A percentile compares a stretch with the other conserved stretches of the same genome.
phyloP scores from a whole-genome alignment of 2,888 invertebrate species.

The Chrysina gloriosa region DNA sequence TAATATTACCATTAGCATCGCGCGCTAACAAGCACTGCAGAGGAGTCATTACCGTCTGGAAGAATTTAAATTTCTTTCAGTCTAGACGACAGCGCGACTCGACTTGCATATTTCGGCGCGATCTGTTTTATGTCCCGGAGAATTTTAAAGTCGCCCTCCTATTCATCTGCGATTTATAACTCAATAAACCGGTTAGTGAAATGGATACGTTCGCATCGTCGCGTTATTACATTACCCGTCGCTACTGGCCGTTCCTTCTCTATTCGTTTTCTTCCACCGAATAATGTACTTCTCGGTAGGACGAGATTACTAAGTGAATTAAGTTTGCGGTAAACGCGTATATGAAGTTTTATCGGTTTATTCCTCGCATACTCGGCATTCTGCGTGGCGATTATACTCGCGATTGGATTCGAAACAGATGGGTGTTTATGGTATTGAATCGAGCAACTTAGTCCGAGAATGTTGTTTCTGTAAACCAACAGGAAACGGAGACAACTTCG shows the following conservation, averaged over 20 bases:
- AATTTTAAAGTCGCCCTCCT: conserved; percentile 35
- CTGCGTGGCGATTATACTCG: not conserved
- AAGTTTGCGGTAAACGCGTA: not conserved
- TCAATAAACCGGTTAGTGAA: conserved; percentile 37
- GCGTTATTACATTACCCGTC: conserved; percentile 4
- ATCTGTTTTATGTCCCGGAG: conserved; percentile 41
- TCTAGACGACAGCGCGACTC: conserved; percentile 41
- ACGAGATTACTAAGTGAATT: conserved; percentile 6
- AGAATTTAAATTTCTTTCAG: conserved; percentile 32
- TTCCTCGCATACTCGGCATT: not conserved
- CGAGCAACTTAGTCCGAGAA: no score
- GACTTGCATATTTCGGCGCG: conserved; percentile 38
- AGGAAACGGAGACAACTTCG: no score
- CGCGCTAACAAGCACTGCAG: conserved; percentile 17
- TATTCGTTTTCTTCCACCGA: not conserved
- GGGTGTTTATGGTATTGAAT: no score
- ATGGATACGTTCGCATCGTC: conserved; percentile 9
- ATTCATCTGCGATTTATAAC: conserved; percentile 39
- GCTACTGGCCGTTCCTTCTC: conserved; percentile 3
- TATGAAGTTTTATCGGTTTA: not conserved
- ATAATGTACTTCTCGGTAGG: not conserved
- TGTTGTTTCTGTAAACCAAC: no score
- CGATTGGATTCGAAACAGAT: no score
- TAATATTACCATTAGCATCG: conserved; percentile 15
- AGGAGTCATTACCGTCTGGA: conserved; percentile 20